Percentiles rank a stretch among this genome's conserved stretches.
These are phyloP conservation scores for Saturnia pavonia DNA, from an alignment of 2,888 invertebrate species.

Conservation along the genomic window DNA sequence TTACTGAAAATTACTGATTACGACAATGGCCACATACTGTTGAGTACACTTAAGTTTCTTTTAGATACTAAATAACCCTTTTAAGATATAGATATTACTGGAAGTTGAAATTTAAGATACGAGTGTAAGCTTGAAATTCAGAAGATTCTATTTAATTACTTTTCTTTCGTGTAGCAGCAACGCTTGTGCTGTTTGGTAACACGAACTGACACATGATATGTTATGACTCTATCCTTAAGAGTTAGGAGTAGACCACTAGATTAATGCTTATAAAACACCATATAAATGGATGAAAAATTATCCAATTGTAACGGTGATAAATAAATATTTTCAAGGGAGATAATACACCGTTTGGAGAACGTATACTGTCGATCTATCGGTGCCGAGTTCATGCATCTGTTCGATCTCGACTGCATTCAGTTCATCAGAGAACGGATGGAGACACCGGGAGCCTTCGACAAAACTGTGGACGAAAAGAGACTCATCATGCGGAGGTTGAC, in stretches of 20 bases:
- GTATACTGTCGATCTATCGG: conserved; percentile 88
- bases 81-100: not conserved
- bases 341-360: conserved; percentile 84
- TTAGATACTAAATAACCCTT: not conserved
- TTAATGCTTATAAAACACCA: too few species aligned
- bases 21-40: too few species aligned
- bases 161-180: not conserved
- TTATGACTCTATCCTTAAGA: not conserved
- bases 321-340: conserved; percentile 73
- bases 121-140: not conserved
- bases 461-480: conserved; percentile 83
- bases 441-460: conserved; percentile 81
- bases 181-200: not conserved
- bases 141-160: not conserved
- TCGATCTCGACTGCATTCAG: conserved; percentile 85
- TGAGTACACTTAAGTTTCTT: not conserved
- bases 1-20: too few species aligned
- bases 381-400: conserved; percentile 89
- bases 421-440: conserved; percentile 88
- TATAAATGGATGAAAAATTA: too few species aligned
- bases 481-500: conserved; percentile 86
- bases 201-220: not conserved
- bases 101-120: not conserved
- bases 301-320: too few species aligned
- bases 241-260: not conserved